Percentiles rank a stretch among this genome's conserved stretches.
Conservation (phyloP, 2,113 vertebrate genomes). For the Eptesicus fuscus region DNA sequence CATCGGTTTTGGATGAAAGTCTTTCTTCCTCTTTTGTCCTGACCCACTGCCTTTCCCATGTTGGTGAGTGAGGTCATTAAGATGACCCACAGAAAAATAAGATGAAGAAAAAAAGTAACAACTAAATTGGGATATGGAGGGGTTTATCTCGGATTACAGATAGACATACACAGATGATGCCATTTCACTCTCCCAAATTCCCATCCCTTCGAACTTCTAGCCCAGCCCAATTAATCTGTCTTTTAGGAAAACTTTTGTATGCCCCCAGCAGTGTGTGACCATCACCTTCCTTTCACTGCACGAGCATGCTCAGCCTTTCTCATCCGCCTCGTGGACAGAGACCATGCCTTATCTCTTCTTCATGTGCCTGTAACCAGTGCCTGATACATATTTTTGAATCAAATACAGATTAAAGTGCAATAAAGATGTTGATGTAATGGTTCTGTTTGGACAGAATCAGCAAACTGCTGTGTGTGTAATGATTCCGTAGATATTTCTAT, state of each 20-base stretch:
- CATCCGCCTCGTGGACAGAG: not conserved
- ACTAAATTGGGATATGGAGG: not conserved
- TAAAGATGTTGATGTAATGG: not conserved
- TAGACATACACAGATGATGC: not conserved
- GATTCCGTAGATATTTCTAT: not conserved
- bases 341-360: not conserved
- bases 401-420: not conserved
- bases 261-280: not conserved
- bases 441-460: not conserved
- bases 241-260: not conserved
- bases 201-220: not conserved
- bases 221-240: not conserved
- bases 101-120: not conserved
- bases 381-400: not conserved
- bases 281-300: not conserved
- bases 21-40: not conserved
- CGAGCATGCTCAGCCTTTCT: not conserved
- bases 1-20: not conserved
- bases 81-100: not conserved
- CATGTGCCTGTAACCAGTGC: not conserved
- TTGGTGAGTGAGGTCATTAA: not conserved
- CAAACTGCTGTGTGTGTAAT: not conserved
- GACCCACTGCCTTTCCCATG: not conserved
- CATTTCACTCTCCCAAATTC: not conserved
- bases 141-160: not conserved